These are phyloP conservation scores for Mnemiopsis leidyi DNA, from an alignment of 37 sponge, comb jelly and placozoan species.

Conservation along the genomic window DNA sequence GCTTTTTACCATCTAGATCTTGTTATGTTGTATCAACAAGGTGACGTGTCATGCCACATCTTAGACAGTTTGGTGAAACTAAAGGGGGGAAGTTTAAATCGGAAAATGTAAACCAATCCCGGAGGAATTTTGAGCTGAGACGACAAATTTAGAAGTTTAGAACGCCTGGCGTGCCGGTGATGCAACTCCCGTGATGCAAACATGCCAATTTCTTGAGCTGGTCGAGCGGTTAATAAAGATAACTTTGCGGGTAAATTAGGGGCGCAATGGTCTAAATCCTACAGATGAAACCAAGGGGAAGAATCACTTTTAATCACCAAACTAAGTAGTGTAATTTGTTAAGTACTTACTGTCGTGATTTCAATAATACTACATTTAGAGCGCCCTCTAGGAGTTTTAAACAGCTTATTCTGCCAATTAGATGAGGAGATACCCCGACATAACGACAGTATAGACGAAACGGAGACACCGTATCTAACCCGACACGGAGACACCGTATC, in stretches of 20 bases:
- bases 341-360: neutral
- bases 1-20: neutral
- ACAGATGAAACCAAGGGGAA: neutral
- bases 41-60: neutral
- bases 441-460: neutral
- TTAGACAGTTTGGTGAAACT: neutral
- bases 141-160: neutral
- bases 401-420: too few species aligned
- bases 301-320: neutral
- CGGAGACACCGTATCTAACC: too few species aligned
- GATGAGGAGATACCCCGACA: too few species aligned
- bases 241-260: neutral
- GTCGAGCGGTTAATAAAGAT: too few species aligned
- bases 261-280: neutral
- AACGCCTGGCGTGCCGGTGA: neutral
- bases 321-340: neutral
- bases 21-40: neutral
- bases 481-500: too few species aligned
- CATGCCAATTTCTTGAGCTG: neutral
- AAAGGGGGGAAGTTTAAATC: neutral
- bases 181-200: neutral
- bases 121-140: neutral
- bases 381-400: neutral
- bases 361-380: neutral
- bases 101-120: neutral